Conservation (phyloP, 2,113 vertebrate species). For the Silurus asotus region DNA sequence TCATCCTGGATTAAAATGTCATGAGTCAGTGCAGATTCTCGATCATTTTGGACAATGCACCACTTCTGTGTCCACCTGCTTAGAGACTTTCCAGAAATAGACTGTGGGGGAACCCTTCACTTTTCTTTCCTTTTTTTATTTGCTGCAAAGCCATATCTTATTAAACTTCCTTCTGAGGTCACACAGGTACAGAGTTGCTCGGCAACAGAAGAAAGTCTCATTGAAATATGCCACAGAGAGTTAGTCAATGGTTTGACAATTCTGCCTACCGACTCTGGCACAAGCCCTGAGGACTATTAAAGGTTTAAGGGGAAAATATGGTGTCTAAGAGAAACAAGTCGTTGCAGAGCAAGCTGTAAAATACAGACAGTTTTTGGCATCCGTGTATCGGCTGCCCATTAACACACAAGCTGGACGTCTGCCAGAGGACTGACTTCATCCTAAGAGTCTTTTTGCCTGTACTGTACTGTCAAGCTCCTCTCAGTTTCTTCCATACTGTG, state of each 20-base stretch:
- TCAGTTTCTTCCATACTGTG: background rate
- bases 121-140: background rate
- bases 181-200: slow-evolving; percentile 36
- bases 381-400: background rate
- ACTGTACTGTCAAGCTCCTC: background rate
- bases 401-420: slow-evolving; percentile 27
- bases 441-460: background rate
- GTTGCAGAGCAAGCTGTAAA: slow-evolving; percentile 12
- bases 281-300: slow-evolving; percentile 17
- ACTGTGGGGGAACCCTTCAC: slow-evolving; percentile 39
- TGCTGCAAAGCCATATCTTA: slow-evolving; percentile 27
- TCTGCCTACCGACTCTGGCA: background rate
- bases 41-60: background rate
- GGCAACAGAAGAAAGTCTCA: slow-evolving; percentile 35
- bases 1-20: background rate
- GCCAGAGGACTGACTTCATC: background rate
- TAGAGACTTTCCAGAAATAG: slow-evolving; percentile 37
- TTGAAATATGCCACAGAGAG: slow-evolving; percentile 30
- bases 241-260: slow-evolving; percentile 5
- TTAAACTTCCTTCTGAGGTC: slow-evolving; percentile 23
- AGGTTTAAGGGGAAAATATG: slow-evolving; percentile 3
- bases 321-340: background rate
- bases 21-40: slow-evolving; percentile 1
- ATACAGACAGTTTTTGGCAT: background rate
- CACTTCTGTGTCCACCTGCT: slow-evolving; percentile 17